Conservation (phyloP, 1,140 invertebrate species). For the Scylla paramamosain region DNA sequence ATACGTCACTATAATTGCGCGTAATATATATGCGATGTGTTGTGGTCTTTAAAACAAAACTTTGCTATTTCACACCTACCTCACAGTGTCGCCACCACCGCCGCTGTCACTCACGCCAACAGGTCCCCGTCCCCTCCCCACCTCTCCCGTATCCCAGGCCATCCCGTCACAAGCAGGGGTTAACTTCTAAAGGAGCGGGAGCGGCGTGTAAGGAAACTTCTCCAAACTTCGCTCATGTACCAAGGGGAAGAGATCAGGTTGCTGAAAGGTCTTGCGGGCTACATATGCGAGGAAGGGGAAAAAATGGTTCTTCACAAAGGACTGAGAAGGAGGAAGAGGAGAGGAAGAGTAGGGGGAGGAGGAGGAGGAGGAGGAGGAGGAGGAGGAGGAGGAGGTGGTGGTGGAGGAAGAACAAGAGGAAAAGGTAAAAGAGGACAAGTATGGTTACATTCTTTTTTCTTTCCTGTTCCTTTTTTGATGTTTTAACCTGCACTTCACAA, state of each 20-base stretch:
- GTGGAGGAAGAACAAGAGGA: too few species aligned
- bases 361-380: not conserved
- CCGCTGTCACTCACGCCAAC: not conserved
- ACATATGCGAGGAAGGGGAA: not conserved
- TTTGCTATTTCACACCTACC: not conserved
- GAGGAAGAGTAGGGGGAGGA: not conserved
- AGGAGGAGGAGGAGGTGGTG: not conserved
- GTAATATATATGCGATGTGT: too few species aligned
- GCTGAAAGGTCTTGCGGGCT: constrained; percentile 10
- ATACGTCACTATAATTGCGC: too few species aligned
- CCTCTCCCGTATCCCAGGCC: not conserved
- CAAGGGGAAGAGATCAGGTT: not conserved
- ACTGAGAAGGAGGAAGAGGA: not conserved
- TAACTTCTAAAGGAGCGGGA: constrained; percentile 13
- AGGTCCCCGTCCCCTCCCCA: not conserved
- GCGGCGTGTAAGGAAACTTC: not conserved
- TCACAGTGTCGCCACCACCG: not conserved
- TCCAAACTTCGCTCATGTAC: not conserved
- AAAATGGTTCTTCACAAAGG: not conserved
- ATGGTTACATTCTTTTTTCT: not conserved
- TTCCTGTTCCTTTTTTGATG: too few species aligned
- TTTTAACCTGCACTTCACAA: too few species aligned
- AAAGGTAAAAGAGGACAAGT: not conserved
- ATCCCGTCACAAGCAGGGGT: not conserved
- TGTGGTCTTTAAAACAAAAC: not conserved